Evolutionary conservation across 2,113 vertebrate genomes (phyloP), one percentile per base, ranked within the genome.

Genomic region (Gymnobelideus leadbeateri): DNA sequence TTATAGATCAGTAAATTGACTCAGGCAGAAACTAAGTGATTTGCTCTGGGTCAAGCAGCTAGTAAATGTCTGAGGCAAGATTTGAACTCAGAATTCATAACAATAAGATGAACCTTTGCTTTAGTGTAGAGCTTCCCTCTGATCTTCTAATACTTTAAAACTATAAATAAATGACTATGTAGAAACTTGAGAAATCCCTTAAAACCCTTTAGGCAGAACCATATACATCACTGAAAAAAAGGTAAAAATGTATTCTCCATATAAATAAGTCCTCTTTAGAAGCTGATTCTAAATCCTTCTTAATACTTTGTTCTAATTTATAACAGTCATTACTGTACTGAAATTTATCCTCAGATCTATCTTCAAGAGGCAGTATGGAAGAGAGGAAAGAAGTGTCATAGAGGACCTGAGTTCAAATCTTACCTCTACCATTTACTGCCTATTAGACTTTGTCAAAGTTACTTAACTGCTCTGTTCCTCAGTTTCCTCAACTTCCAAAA

Each of bases 171-270:
- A 90, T 91, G 95, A 26, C 55, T 84, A 54, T 28, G 94, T 53
- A 28, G 96, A 94, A 91, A 91, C 24, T 96, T 97, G 43, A 94
- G n/a, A 97, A 95, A 90, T 93, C 68, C 51, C 93, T 8, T 93
- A 16, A 94, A 95, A 57, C 54, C 37, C 21, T 57, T n/a, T 6
- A 19, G 37, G n/a, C 6, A 84, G n/a, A 84, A 19, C 37, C 19
- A 19, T 89, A 24, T 89, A 89, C 21, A 55, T 89, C 26, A 68
- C 54, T n/a, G 23, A 14, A 84, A 54, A 54, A 61, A 7, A 90
- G 28, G 53, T 54, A 57, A 9, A 94, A 31, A 28, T 51, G 57
- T 51, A 14, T 26, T 96, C 97, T 93, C 46, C 23, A 96, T 94
- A 96, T 68, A 89, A 21, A 96, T 68, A 89, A 21, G 37, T 54